Evolutionary conservation across 2,797 vertebrate species (phyloP).

Genomic region (Oryzias sinensis): DNA sequence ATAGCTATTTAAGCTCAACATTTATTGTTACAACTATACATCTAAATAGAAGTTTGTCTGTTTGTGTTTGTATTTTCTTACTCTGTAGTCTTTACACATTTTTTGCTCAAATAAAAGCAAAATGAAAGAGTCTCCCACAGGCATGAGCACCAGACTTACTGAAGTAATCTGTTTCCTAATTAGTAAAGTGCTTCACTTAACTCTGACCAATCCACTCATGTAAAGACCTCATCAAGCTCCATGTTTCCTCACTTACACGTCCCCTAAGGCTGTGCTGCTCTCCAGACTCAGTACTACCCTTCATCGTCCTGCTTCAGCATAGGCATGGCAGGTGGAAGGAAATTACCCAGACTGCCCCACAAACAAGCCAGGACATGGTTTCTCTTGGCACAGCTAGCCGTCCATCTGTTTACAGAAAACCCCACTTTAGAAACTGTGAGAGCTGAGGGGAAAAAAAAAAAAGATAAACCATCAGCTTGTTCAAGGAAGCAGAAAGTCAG

Average conservation of each 20-base stretch:
- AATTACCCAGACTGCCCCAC: slow-evolving; percentile 78
- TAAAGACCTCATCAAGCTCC: slow-evolving; percentile 40
- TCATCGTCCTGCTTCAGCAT: slow-evolving; percentile 69
- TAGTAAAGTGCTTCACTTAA: slow-evolving; percentile 50
- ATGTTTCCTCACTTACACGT: slow-evolving; percentile 42
- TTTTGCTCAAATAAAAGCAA: slow-evolving; percentile 1
- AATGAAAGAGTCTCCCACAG: slow-evolving; percentile 4
- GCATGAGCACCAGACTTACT: background rate
- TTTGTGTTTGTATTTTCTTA: background rate
- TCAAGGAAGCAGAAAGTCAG: slow-evolving; percentile 47
- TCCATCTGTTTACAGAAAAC: slow-evolving; percentile 77
- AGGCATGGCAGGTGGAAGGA: slow-evolving; percentile 74
- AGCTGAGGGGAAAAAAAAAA: slow-evolving; percentile 44
- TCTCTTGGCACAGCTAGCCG: slow-evolving; percentile 71
- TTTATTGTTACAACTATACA: no score
- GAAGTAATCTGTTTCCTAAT: slow-evolving; percentile 47
- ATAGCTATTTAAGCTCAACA: no score
- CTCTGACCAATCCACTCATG: slow-evolving; percentile 43
- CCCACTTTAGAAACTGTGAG: slow-evolving; percentile 59
- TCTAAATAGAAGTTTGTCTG: no score
- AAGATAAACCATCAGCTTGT: slow-evolving; percentile 13
- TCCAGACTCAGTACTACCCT: slow-evolving; percentile 65
- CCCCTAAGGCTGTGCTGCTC: slow-evolving; percentile 54
- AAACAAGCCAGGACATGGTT: slow-evolving; percentile 78
- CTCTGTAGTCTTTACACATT: background rate